These are phyloP conservation scores for Fopius arisanus DNA, from an alignment of 1,140 invertebrate species.

Conservation along the genomic window DNA sequence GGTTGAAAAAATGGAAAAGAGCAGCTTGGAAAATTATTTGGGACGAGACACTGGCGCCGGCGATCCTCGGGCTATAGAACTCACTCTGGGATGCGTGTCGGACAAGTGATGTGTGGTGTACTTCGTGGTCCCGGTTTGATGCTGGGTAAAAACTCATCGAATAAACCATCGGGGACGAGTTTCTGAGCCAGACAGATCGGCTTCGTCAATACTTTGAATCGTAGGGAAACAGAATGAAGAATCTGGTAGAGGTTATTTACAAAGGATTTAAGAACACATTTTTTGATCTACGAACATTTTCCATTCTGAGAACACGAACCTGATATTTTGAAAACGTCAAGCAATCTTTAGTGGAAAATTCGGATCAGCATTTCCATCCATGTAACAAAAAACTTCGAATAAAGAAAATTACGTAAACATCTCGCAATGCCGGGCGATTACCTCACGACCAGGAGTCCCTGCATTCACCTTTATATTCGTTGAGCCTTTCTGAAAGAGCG, in stretches of 20 bases:
- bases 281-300: too few species aligned
- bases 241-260: not conserved
- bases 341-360: too few species aligned
- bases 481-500: constrained; percentile 24
- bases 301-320: too few species aligned
- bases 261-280: too few species aligned
- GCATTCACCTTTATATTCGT: constrained; percentile 37
- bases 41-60: constrained; percentile 7
- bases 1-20: not conserved
- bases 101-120: not conserved
- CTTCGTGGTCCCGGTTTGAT: not conserved
- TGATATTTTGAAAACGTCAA: too few species aligned
- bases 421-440: constrained; percentile 29
- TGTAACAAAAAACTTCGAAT: constrained; percentile 12
- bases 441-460: constrained; percentile 28
- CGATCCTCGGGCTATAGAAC: not conserved
- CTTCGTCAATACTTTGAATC: not conserved
- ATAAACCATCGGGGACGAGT: not conserved
- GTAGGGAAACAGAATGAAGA: not conserved
- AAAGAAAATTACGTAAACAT: constrained; percentile 31
- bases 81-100: not conserved
- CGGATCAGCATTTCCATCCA: too few species aligned
- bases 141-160: not conserved
- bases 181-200: not conserved
- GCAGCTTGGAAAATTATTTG: constrained; percentile 2